Base-by-base conservation (phyloP, 2,113 vertebrate genomes). In the Agapornis roseicollis region DNA sequence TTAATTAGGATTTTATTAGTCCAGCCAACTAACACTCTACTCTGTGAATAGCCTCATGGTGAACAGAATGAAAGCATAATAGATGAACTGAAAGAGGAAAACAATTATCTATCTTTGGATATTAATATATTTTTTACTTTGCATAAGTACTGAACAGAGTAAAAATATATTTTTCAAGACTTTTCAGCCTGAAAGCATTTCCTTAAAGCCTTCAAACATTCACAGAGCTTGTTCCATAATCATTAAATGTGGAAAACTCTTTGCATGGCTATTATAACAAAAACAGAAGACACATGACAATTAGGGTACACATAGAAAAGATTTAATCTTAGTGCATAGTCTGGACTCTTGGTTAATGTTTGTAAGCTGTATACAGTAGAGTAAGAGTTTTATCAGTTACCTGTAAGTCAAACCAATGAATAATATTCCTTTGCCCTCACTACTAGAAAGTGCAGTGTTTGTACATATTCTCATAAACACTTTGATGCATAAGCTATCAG, bases 1-100 rank as follows among this genome's bases (percentile, higher is more conserved):
- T 84, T 89, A 80, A 60, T 66, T 78, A 93, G 39, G 35, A 74
- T 86, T 94, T 77, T 42, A 81, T 89, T 90, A 92, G 56, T 44
- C 64, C 47, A 80, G 24, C 22, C 60, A 14, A 72, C 46, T 90
- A 71, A 60, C 39, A 37, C 18, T 76, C 2, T 55, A 19, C 24
- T 46, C 16, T 76, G 33, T 68, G 39, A 89, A 84, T 27, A 64
- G 31, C 33, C 53, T 89, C 12, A 7, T 4, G 3, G 12, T 25
- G 42, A 83, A 47, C 3, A 49, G 8, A 53, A 19, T 61, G 64
- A 50, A 89, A 73, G 8, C 63, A 55, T 39, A 84, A 66, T 12
- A 80, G 44, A 70, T 2, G 68, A 53, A 66, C 7, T 37, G 4
- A 85, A 78, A 87, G 1, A 60, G 66, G 4, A 72, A 65, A 47